Evolutionary conservation across 1,140 invertebrate genomes (phyloP).

Genomic region (Armadillidium nasatum): DNA sequence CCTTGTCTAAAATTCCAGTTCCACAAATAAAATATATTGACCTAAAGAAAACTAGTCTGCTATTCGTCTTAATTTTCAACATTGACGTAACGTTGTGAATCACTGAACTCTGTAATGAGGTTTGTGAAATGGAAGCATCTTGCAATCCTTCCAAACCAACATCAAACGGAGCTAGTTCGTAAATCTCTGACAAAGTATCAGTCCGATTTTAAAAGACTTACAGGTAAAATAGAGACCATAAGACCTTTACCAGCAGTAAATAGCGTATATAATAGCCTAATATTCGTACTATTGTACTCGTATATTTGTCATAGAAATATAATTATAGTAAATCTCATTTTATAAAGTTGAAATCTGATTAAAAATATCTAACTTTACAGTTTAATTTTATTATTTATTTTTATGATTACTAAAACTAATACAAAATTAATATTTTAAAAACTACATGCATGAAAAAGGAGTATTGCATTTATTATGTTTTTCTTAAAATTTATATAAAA

Average conservation of each 20-base stretch:
- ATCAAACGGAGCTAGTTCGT: neutral
- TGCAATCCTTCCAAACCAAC: conserved; percentile 18
- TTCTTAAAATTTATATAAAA: no score
- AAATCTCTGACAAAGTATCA: neutral
- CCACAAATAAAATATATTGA: neutral
- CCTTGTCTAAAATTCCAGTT: no score
- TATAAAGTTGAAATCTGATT: no score
- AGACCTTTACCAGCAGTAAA: neutral
- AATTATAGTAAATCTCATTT: no score
- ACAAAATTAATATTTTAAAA: no score
- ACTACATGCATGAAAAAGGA: no score
- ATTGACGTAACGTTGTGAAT: neutral
- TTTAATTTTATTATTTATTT: no score
- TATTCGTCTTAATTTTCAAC: conserved; percentile 9
- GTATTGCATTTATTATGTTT: no score
- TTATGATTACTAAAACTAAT: no score
- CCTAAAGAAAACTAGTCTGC: conserved; percentile 16
- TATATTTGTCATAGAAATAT: no score
- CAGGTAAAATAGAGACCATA: neutral
- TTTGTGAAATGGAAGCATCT: conserved; percentile 18
- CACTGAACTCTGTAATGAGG: conserved; percentile 15
- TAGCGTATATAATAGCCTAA: neutral
- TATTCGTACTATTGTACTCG: no score
- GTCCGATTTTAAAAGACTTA: neutral
- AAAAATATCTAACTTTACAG: no score